Percentiles rank a stretch among this genome's conserved stretches.
Conservation (phyloP, 2,797 vertebrate species). For the Ptychadena robeensis region DNA sequence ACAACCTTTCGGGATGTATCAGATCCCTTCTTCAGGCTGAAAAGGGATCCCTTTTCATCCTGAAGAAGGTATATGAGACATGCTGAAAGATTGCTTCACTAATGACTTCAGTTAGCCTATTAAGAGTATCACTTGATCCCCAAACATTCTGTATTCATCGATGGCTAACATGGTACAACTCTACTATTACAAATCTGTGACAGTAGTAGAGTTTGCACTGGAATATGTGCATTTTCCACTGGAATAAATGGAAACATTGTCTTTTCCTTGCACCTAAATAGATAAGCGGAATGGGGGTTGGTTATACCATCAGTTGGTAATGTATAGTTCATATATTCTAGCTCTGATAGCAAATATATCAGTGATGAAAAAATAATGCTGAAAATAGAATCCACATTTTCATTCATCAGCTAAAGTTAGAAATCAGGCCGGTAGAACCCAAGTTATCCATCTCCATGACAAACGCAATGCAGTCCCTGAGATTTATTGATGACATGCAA, state of each 20-base stretch:
- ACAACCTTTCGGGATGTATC: no score
- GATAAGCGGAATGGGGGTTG: not conserved
- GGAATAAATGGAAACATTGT: not conserved
- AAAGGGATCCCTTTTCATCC: no score
- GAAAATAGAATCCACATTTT: constrained; percentile 37
- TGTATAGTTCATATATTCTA: not conserved
- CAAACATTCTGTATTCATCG: no score
- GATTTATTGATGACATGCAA: constrained; percentile 51
- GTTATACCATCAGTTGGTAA: not conserved
- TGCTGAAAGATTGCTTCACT: no score
- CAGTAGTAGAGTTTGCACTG: not conserved
- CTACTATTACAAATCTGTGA: not conserved
- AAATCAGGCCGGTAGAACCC: constrained; percentile 5
- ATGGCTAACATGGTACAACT: no score
- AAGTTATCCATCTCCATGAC: constrained; percentile 13
- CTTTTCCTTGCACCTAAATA: not conserved
- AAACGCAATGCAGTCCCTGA: constrained; percentile 29
- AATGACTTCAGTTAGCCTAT: no score
- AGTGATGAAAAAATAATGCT: constrained; percentile 35
- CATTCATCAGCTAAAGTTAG: constrained; percentile 19
- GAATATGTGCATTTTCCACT: not conserved
- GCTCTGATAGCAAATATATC: constrained; percentile 9
- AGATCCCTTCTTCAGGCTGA: no score
- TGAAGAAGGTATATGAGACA: no score
- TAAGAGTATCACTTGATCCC: no score